Evolutionary conservation across 2,888 invertebrate species (phyloP).

Genomic region (Tenthredo scrophulariae): DNA sequence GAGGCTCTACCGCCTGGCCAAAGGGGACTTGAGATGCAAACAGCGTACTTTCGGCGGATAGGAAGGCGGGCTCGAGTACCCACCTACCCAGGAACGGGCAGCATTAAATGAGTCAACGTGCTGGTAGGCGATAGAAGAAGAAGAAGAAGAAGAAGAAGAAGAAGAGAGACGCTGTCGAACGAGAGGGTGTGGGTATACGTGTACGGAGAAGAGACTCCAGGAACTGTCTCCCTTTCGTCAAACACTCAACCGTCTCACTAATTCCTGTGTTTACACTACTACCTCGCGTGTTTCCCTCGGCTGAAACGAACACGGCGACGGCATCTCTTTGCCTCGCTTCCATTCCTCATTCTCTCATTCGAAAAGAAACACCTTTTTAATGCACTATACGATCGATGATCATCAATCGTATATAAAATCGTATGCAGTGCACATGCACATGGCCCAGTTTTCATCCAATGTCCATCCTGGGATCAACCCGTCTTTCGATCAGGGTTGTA

Average conservation of each 20-base stretch:
- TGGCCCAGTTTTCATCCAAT: too few relatives aligned
- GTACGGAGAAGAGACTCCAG: not conserved
- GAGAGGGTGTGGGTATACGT: not conserved
- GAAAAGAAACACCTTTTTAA: not conserved
- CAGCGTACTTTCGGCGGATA: conserved; percentile 52
- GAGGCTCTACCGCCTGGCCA: conserved; percentile 35
- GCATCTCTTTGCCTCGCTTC: not conserved
- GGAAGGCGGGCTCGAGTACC: conserved; percentile 42
- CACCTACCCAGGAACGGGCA: conserved; percentile 4
- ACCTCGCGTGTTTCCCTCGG: conserved; percentile 48
- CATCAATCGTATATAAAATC: too few relatives aligned
- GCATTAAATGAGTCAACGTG: conserved; percentile 29
- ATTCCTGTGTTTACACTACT: conserved; percentile 53
- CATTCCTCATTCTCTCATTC: too few relatives aligned
- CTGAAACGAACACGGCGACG: conserved; percentile 18
- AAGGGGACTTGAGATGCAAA: conserved; percentile 50
- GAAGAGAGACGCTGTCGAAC: not conserved
- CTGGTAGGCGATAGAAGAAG: conserved; percentile 6
- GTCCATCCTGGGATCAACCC: too few relatives aligned
- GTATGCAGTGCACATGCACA: too few relatives aligned
- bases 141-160: not conserved
- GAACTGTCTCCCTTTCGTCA: conserved; percentile 52
- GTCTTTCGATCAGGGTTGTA: too few relatives aligned
- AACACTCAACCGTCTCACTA: conserved; percentile 55
- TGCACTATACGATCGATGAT: too few relatives aligned